Evolutionary conservation across 1,140 invertebrate genomes (phyloP), one percentile per base, ranked within the genome.

Genomic region (Drosophila biarmipes): DNA sequence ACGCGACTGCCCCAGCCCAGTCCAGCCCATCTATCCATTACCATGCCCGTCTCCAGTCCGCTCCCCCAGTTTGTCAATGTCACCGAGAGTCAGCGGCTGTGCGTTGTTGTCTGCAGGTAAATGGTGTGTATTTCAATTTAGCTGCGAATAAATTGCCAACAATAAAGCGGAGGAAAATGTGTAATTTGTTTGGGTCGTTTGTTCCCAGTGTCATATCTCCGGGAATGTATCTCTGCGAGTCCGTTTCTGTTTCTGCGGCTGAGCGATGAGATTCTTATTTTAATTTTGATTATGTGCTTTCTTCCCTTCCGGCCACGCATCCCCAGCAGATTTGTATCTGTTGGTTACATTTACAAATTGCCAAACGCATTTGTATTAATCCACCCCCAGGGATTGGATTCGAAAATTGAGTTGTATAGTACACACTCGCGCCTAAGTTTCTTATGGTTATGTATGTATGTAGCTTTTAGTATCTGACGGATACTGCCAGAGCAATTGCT

Each of bases 91-190:
- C 74, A 68, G 75, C 61, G 62, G 42, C 51, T 59, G 40, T 59
- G 55, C 45, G 55, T 24, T 53, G 66, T 58, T 68, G 69, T 89
- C 75, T 89, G 59, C 84, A 87, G 84, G 82, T 87, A 89, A 87
- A 89, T 87, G 80, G 84, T 89, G 82, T 80, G 81, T 80, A 87
- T 87, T 87, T 87, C 84, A 87, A 87, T 87, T 87, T 87, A 73
- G 82, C 67, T 62, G 78, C 79, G 59, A 79, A 87, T 87, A 87
- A 84, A 87, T 87, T 87, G 84, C 84, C 61, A 52, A 69, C 84
- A 87, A 89, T 87, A 89, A 87, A 87, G 72, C 52, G 64, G 54
- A 43, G 55, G 73, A 79, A 74, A 89, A 87, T 82, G 67, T 73
- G 84, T 89, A 89, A 87, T 87, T 87, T 87, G 84, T 89, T 87